These are phyloP conservation scores for Nilaparvata lugens DNA, from an alignment of 1,140 invertebrate species.

Conservation along the genomic window DNA sequence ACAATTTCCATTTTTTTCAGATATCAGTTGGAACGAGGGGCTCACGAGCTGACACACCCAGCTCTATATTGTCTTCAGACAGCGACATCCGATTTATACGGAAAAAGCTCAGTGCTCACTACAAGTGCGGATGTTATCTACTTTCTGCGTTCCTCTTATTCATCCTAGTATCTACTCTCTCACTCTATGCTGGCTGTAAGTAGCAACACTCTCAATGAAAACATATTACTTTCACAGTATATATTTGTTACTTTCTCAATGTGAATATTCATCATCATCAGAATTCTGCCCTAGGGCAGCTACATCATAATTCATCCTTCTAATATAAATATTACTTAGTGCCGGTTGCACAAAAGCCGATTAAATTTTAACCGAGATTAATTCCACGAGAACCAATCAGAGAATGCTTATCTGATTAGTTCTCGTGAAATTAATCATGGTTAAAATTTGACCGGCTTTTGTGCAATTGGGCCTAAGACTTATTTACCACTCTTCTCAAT, in stretches of 20 bases:
- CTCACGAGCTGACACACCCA: constrained; percentile 43
- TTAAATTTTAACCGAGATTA: no score
- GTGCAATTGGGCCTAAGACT: no score
- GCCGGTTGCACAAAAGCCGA: no score
- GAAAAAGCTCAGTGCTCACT: constrained; percentile 60
- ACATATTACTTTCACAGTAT: neutral
- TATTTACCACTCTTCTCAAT: no score
- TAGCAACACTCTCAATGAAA: constrained; percentile 30
- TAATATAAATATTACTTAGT: no score
- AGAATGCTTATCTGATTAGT: no score
- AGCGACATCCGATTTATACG: constrained; percentile 77
- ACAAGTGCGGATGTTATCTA: constrained; percentile 73
- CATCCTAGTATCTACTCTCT: constrained; percentile 64
- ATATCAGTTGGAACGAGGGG: constrained; percentile 16
- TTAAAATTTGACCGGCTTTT: no score
- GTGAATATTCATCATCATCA: no score
- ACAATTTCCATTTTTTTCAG: constrained; percentile 19
- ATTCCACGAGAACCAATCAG: no score
- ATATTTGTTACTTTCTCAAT: neutral
- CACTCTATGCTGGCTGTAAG: constrained; percentile 83
- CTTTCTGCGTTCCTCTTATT: constrained; percentile 72
- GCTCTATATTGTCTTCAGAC: constrained; percentile 70
- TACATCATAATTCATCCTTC: no score
- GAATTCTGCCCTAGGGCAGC: no score
- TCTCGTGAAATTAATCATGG: no score